Evolutionary conservation across 92 coral and sea anemone genomes (phyloP), one percentile per base, ranked within the genome.

Genomic region (Montipora capitata): DNA sequence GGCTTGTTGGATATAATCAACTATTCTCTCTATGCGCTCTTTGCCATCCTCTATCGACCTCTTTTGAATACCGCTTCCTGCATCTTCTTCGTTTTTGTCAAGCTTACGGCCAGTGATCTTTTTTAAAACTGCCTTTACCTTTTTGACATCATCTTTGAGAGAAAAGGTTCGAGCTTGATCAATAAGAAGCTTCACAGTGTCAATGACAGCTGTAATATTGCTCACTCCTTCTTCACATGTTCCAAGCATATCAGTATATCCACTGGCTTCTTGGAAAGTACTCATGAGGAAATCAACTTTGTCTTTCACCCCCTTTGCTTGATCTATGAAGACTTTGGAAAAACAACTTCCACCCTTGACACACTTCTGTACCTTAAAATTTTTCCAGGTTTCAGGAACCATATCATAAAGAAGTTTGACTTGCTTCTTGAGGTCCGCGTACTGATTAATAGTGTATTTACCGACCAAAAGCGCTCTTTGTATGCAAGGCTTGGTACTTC

Each of bases 311-410:
- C 79, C 93, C 42, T 89, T 94, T 2, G 96, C 99, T 91, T 97
- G 99, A 57, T 92, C 88, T 35, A 91, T 92, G 52, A 97, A 97
- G n/a, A 93, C 91, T 68, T 96, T 93, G 59, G 98, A 93, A 18
- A 97, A 74, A 73, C 99, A 94, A 40, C 94, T 88, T 0, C 93
- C 98, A 17, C 99, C 98, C 75, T 93, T 90, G 79, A 94, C 81
- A 64, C 97, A 97, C 52, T 97, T 93, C n/a, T 93, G 95, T 40
- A 92, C 84, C 76, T 90, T 96, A 43, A 97, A 87, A 87, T 87
- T 88, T 72, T 89, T 96, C 92, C 96, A 93, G 42, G 96, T 93
- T 64, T 92, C 96, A 0, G 98, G 99, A 3, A 97, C 89, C 97
- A 97, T 94, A 74, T 72, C 89, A 57, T 86, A 83, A 43, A 97